phyloP scores from a whole-genome alignment of 2,113 vertebrate genomes.

The Hipposideros armiger region DNA sequence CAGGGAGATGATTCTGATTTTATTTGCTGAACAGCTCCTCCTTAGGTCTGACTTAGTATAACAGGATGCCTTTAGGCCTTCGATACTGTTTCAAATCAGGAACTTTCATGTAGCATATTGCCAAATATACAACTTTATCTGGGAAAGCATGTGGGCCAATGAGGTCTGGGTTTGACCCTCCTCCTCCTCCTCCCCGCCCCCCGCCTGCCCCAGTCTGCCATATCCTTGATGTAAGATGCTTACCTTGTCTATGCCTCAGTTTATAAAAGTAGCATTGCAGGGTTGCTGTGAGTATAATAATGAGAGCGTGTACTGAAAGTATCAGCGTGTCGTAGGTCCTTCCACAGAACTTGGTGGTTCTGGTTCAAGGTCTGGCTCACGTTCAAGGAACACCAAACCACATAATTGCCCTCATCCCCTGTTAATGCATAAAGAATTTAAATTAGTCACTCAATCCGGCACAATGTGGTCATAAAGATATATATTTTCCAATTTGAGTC shows the following conservation, averaged over 20 bases:
- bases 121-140: background rate
- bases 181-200: too few species aligned
- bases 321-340: background rate
- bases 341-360: background rate
- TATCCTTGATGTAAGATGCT: background rate
- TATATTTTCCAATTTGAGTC: constrained; percentile 11
- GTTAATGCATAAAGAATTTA: background rate
- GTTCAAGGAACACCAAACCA: background rate
- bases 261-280: background rate
- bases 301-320: background rate
- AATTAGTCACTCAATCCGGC: background rate
- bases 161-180: background rate
- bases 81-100: background rate
- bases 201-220: background rate
- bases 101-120: background rate
- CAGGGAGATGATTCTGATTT: background rate
- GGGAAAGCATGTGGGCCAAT: background rate
- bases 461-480: background rate
- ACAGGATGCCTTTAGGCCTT: background rate
- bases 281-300: too few species aligned
- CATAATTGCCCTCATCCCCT: background rate
- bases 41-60: background rate
- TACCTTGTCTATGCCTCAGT: background rate
- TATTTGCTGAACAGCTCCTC: constrained; percentile 15
- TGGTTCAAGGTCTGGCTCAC: background rate